phyloP scores from a whole-genome alignment of 2,888 invertebrate genomes.

The Muschampia plurimacula region DNA sequence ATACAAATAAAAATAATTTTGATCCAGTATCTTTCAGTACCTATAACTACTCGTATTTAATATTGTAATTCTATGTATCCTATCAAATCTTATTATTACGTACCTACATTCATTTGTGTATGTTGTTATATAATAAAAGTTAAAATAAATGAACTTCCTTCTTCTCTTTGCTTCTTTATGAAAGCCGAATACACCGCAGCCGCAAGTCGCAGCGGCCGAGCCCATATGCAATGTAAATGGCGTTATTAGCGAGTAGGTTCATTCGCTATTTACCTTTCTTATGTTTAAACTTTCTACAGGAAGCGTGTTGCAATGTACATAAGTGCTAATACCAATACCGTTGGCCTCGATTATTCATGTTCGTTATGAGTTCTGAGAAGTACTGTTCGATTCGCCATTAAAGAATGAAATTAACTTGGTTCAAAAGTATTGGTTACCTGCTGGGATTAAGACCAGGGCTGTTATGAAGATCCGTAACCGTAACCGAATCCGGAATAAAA shows the following conservation, averaged over 20 bases:
- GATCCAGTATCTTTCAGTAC: too few species aligned
- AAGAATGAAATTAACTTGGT: not conserved
- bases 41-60: too few species aligned
- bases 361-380: conserved; percentile 28
- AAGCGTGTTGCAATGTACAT: conserved; percentile 53
- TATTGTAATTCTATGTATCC: too few species aligned
- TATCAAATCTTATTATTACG: too few species aligned
- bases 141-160: too few species aligned
- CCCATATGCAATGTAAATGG: conserved; percentile 51
- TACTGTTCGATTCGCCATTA: not conserved
- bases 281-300: conserved; percentile 76
- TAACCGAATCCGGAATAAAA: too few species aligned
- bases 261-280: conserved; percentile 53
- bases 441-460: too few species aligned
- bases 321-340: conserved; percentile 75
- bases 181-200: not conserved
- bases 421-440: not conserved
- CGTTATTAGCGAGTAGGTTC: conserved; percentile 62
- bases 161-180: not conserved
- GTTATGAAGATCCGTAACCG: too few species aligned
- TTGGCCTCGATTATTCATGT: conserved; percentile 61
- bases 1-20: too few species aligned
- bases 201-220: conserved; percentile 4
- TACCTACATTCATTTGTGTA: too few species aligned
- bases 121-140: too few species aligned